Evolutionary conservation across 2,797 vertebrate species (phyloP).

Genomic region (Knipowitschia caucasica): DNA sequence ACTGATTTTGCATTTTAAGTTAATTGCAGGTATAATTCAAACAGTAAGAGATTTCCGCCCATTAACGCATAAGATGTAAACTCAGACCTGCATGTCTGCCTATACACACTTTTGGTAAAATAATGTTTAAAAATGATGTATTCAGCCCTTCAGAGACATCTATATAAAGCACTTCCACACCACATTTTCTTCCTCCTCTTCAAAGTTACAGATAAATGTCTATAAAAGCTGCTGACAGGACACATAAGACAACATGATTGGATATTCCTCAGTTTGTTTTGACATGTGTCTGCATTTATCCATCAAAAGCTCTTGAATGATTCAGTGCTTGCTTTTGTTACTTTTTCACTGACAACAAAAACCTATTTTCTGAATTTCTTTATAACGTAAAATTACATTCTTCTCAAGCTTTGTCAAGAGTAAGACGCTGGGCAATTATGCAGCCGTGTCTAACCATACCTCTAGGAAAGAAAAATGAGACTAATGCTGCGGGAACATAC

Average conservation of each 20-base stretch:
- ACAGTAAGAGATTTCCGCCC: too few relatives aligned
- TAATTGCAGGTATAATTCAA: too few relatives aligned
- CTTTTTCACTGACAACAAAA: background rate
- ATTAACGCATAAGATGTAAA: too few relatives aligned
- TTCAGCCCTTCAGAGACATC: too few relatives aligned
- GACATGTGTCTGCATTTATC: constrained; percentile 3
- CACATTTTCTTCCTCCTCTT: background rate
- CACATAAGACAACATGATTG: background rate
- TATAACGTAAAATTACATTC: background rate
- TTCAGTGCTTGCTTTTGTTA: background rate
- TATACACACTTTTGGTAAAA: too few relatives aligned
- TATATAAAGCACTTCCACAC: background rate
- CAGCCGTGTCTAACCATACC: background rate
- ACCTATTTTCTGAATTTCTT: background rate
- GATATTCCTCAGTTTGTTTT: constrained; percentile 1
- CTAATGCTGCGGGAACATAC: background rate
- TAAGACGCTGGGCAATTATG: background rate
- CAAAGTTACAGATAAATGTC: background rate
- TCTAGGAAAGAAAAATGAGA: background rate
- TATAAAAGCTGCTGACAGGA: constrained; percentile 1
- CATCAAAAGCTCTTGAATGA: background rate
- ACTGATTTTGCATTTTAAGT: too few relatives aligned
- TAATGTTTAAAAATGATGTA: too few relatives aligned
- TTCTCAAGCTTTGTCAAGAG: background rate
- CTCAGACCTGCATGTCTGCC: too few relatives aligned